Evolutionary conservation across 2,113 vertebrate species (phyloP).

Genomic region (Clarias batrachus): DNA sequence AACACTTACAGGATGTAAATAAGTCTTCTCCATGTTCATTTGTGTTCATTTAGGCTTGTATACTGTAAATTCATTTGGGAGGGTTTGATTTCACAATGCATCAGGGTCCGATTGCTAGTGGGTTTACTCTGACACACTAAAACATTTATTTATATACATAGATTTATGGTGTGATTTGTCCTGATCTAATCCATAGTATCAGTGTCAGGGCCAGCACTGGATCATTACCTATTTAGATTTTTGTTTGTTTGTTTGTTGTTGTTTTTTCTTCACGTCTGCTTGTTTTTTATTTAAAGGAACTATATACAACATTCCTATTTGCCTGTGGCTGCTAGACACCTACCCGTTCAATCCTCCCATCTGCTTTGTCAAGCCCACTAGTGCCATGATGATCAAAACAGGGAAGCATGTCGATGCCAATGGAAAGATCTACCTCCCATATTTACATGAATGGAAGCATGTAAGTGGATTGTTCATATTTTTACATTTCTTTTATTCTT

Average conservation of each 20-base stretch:
- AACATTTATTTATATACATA: not conserved
- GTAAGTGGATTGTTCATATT: slow-evolving; percentile 69
- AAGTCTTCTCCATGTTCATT: not conserved
- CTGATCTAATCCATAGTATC: not conserved
- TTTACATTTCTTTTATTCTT: not conserved
- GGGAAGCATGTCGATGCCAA: slow-evolving; percentile 98
- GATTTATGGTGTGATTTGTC: not conserved
- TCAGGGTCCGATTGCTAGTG: not conserved
- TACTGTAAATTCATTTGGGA: not conserved
- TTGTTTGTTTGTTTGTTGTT: no score
- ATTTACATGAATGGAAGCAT: slow-evolving; percentile 97
- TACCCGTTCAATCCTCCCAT: slow-evolving; percentile 98
- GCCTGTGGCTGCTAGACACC: slow-evolving; percentile 94
- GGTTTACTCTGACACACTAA: not conserved
- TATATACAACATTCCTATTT: slow-evolving; percentile 95
- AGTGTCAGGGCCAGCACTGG: not conserved
- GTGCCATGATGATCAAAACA: slow-evolving; percentile 97
- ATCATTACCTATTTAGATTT: not conserved
- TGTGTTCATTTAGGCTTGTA: not conserved
- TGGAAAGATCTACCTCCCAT: slow-evolving; percentile 96
- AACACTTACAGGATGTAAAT: not conserved
- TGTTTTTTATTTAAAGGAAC: slow-evolving; percentile 75
- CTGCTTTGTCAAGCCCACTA: slow-evolving; percentile 98
- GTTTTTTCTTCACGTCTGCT: not conserved
- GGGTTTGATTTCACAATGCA: not conserved